Percentiles rank a stretch among this genome's conserved stretches.
These are phyloP conservation scores for Gerosis bhagava DNA, from an alignment of 2,888 invertebrate genomes.

Conservation along the genomic window DNA sequence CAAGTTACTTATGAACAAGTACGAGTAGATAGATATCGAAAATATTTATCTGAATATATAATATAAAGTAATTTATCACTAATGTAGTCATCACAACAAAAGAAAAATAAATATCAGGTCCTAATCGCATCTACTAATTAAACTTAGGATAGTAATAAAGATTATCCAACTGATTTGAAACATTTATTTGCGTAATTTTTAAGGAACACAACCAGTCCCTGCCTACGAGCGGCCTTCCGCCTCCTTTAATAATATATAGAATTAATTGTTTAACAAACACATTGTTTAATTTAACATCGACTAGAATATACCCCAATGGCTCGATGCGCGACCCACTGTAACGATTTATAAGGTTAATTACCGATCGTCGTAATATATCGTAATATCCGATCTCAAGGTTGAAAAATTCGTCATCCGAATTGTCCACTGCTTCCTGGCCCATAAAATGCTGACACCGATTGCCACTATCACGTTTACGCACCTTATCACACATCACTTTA, in stretches of 20 bases:
- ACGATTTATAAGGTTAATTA: no score
- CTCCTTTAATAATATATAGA: slow-evolving; percentile 24
- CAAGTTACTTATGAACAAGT: no score
- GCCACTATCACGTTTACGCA: background rate
- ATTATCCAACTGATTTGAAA: no score
- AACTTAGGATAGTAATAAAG: no score
- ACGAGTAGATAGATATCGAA: no score
- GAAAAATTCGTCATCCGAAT: slow-evolving; percentile 13
- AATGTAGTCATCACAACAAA: no score
- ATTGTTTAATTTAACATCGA: slow-evolving; percentile 9
- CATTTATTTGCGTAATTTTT: slow-evolving; percentile 10
- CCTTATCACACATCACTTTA: slow-evolving; percentile 34
- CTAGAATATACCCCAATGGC: slow-evolving; percentile 21
- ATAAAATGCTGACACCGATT: slow-evolving; percentile 9
- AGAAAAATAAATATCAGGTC: no score
- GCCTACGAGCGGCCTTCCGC: slow-evolving; percentile 11
- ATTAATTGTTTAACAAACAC: background rate
- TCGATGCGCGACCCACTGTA: slow-evolving; percentile 29
- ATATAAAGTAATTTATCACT: no score
- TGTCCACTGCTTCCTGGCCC: background rate
- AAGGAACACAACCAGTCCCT: slow-evolving; percentile 19
- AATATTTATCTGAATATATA: no score
- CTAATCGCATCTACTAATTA: no score
- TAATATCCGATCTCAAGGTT: slow-evolving; percentile 14
- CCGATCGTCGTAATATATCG: no score